These are phyloP conservation scores for Danio kyathit DNA, from an alignment of 2,797 vertebrate species.

Conservation along the genomic window DNA sequence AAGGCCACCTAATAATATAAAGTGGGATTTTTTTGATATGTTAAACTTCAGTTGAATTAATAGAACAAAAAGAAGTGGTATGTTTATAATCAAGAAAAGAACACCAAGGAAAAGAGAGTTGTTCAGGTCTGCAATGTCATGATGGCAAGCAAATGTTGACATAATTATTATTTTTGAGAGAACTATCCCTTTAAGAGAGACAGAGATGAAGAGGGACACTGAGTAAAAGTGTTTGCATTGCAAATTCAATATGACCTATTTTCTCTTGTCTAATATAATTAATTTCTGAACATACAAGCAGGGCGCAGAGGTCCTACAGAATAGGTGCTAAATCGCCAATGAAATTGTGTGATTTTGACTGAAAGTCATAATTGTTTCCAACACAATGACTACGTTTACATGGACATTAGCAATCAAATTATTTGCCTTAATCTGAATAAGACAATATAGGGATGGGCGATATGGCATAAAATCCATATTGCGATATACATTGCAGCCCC, in stretches of 20 bases:
- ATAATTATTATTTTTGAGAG: neutral
- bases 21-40: too few species aligned
- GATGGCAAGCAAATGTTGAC: neutral
- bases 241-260: slow-evolving; percentile 51
- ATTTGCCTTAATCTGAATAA: too few species aligned
- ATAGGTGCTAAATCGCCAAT: slow-evolving; percentile 27
- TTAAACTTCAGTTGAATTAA: too few species aligned
- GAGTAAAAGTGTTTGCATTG: slow-evolving; percentile 50
- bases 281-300: slow-evolving; percentile 52
- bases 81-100: neutral
- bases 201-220: slow-evolving; percentile 10
- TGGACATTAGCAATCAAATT: too few species aligned
- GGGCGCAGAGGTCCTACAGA: slow-evolving; percentile 28
- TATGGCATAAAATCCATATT: too few species aligned
- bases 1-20: too few species aligned
- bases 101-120: neutral
- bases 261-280: slow-evolving; percentile 56
- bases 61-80: too few species aligned
- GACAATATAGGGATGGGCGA: too few species aligned
- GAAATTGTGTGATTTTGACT: neutral
- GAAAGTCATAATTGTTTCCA: neutral
- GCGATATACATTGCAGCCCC: too few species aligned
- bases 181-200: neutral
- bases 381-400: neutral
- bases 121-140: neutral